Percentiles rank a stretch among this genome's conserved stretches.
phyloP scores from a whole-genome alignment of 2,888 invertebrate genomes.

The Cenopis cana region DNA sequence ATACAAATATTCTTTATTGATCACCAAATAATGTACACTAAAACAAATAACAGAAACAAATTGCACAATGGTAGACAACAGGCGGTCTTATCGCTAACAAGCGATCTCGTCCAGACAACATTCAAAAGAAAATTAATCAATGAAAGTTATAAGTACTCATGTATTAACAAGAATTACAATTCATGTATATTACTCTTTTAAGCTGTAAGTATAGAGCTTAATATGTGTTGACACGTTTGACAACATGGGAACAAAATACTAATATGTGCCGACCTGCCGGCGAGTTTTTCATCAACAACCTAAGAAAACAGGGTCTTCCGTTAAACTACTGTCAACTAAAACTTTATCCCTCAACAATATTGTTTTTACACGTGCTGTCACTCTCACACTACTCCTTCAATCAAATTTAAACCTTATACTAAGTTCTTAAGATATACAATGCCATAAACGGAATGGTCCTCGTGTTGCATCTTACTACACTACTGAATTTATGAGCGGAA shows the following conservation, averaged over 20 bases:
- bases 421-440: background rate
- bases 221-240: background rate
- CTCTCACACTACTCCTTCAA: conserved; percentile 1
- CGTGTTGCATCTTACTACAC: conserved; percentile 10
- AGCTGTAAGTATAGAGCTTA: too few relatives aligned
- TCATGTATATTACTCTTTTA: too few relatives aligned
- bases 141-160: background rate
- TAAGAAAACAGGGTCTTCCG: conserved; percentile 31
- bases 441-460: background rate
- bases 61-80: too few relatives aligned
- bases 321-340: conserved; percentile 7
- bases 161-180: too few relatives aligned
- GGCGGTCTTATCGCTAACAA: too few relatives aligned
- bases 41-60: too few relatives aligned
- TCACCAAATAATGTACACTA: too few relatives aligned
- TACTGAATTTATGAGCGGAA: conserved; percentile 16
- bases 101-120: too few relatives aligned
- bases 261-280: conserved; percentile 2
- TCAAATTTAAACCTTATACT: conserved; percentile 2
- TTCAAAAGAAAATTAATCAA: too few relatives aligned
- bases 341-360: conserved; percentile 20
- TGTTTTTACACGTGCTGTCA: conserved; percentile 30
- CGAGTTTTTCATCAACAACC: conserved; percentile 18
- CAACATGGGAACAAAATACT: conserved; percentile 17
- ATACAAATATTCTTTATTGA: too few relatives aligned